phyloP scores from a whole-genome alignment of 2,113 vertebrate genomes.

The Cyrtonyx montezumae region DNA sequence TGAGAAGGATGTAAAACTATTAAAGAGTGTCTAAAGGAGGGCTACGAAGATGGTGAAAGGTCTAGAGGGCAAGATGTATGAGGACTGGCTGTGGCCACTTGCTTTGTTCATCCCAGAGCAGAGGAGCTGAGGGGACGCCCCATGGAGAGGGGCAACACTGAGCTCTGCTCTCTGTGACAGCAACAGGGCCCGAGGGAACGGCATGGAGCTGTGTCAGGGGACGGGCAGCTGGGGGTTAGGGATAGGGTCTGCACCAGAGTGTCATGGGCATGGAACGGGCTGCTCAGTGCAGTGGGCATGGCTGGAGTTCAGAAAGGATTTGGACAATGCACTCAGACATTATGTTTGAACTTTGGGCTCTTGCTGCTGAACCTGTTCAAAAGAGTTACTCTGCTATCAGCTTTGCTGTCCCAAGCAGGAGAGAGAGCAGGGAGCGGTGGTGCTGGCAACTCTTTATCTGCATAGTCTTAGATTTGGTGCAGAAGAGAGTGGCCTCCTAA shows the following conservation, averaged over 20 bases:
- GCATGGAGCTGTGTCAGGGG: not conserved
- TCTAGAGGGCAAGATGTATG: not conserved
- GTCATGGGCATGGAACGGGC: not conserved
- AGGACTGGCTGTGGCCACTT: too few relatives aligned
- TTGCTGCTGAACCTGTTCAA: not conserved
- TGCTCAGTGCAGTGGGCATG: not conserved
- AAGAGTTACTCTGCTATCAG: not conserved
- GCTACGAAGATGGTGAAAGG: not conserved
- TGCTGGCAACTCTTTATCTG: not conserved
- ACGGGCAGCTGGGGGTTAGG: too few relatives aligned
- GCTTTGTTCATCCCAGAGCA: not conserved
- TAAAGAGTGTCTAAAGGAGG: not conserved
- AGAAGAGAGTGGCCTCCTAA: not conserved
- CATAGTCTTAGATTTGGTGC: not conserved
- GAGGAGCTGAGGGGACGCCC: not conserved
- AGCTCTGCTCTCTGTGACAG: not conserved
- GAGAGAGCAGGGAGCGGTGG: not conserved
- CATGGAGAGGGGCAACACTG: too few relatives aligned
- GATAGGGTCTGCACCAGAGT: not conserved
- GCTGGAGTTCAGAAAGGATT: not conserved
- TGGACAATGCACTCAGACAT: not conserved
- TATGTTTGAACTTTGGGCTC: not conserved
- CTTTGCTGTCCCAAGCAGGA: not conserved
- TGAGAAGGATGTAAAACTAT: not conserved
- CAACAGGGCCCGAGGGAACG: not conserved